Conservation (phyloP, 92 coral and sea anemone species). For the Siderastrea siderea region DNA sequence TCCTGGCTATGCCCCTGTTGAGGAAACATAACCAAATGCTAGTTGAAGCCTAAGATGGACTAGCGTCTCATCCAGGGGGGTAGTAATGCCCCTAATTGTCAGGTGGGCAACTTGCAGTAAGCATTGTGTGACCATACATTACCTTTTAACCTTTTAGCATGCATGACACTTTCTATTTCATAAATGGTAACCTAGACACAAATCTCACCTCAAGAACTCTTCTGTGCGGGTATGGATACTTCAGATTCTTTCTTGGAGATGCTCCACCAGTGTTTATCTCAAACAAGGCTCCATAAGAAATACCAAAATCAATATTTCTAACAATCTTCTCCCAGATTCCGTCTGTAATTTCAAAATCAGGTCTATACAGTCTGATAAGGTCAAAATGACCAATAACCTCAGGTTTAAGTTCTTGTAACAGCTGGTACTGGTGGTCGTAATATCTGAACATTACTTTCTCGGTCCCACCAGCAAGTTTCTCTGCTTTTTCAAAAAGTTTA, state of each 20-base stretch:
- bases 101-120: too few species aligned
- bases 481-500: slow-evolving; percentile 61
- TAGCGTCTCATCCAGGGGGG: too few species aligned
- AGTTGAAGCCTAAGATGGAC: too few species aligned
- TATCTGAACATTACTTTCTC: slow-evolving; percentile 66
- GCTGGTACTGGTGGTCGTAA: slow-evolving; percentile 73
- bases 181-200: too few species aligned
- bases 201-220: slow-evolving; percentile 64
- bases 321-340: slow-evolving; percentile 62
- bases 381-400: slow-evolving; percentile 84
- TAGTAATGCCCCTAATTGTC: too few species aligned
- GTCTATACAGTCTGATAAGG: slow-evolving; percentile 70
- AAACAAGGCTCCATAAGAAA: slow-evolving; percentile 83
- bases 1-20: too few species aligned
- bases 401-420: slow-evolving; percentile 65
- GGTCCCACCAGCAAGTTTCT: slow-evolving; percentile 66
- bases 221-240: slow-evolving; percentile 72
- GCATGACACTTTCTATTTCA: too few species aligned
- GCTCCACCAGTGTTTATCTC: slow-evolving; percentile 79
- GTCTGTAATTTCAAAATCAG: slow-evolving; percentile 62
- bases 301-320: slow-evolving; percentile 70
- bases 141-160: too few species aligned
- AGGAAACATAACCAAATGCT: too few species aligned
- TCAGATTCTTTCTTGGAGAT: slow-evolving; percentile 51
- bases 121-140: too few species aligned